Evolutionary conservation across 35 echinoderm and acorn worm genomes (phyloP).

Genomic region (Lytechinus pictus): DNA sequence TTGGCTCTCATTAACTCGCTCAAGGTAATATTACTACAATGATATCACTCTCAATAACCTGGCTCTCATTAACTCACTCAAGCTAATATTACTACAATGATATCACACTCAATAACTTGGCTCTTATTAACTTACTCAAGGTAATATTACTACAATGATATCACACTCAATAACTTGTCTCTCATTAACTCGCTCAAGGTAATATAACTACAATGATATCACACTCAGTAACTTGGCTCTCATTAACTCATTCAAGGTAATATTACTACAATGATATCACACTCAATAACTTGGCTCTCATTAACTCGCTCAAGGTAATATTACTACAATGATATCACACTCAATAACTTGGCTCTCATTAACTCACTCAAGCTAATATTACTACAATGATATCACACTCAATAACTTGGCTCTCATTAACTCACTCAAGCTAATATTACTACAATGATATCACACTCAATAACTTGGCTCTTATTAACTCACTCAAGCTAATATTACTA

Average conservation of each 20-base stretch:
- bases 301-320: constrained; percentile 99
- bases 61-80: constrained; percentile 98
- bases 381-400: constrained; percentile 99
- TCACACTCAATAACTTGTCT: constrained; percentile 96
- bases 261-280: constrained; percentile 99
- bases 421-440: constrained; percentile 98
- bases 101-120: constrained; percentile 97
- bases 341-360: constrained; percentile 98
- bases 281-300: constrained; percentile 96
- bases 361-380: constrained; percentile 99
- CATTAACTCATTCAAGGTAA: constrained; percentile 99
- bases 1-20: constrained; percentile 98
- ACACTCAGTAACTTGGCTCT: constrained; percentile 97
- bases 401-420: constrained; percentile 99
- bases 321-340: constrained; percentile 98
- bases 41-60: constrained; percentile 99
- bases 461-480: constrained; percentile 98
- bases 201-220: constrained; percentile 99
- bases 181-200: constrained; percentile 99
- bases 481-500: constrained; percentile 99
- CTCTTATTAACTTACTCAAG: constrained; percentile 98
- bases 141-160: constrained; percentile 99
- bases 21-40: constrained; percentile 99
- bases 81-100: constrained; percentile 99
- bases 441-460: constrained; percentile 99